Conservation (phyloP, 2,797 vertebrate species). For the Brachyalestes nurse region DNA sequence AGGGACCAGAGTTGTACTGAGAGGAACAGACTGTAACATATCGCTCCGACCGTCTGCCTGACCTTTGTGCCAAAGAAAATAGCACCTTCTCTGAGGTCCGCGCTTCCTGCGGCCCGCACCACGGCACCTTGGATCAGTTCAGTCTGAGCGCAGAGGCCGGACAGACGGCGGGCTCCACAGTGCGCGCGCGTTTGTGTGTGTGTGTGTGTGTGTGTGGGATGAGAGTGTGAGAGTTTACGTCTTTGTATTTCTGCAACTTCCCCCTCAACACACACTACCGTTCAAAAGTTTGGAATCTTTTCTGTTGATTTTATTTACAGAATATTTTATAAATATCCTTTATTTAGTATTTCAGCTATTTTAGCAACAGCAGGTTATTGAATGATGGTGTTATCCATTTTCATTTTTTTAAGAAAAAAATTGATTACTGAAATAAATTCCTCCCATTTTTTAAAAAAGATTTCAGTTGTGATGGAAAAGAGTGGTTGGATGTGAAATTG, state of each 20-base stretch:
- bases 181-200: background rate
- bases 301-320: too few relatives aligned
- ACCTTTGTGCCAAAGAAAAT: constrained; percentile 35
- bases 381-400: too few relatives aligned
- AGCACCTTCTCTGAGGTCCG: constrained; percentile 55
- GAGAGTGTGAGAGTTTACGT: constrained; percentile 45
- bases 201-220: constrained; percentile 1
- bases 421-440: too few relatives aligned
- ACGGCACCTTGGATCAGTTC: constrained; percentile 52
- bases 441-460: too few relatives aligned
- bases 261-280: background rate
- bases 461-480: too few relatives aligned
- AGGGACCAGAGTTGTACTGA: constrained; percentile 55
- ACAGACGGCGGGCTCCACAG: constrained; percentile 26
- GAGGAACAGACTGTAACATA: constrained; percentile 34
- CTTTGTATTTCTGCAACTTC: constrained; percentile 7
- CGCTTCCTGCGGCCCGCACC: constrained; percentile 7
- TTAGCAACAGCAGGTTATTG: too few relatives aligned
- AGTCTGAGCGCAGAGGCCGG: constrained; percentile 34
- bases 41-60: constrained; percentile 33
- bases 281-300: background rate
- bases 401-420: too few relatives aligned
- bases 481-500: too few relatives aligned
- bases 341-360: too few relatives aligned
- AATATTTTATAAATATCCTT: too few relatives aligned